Evolutionary conservation across 2,113 vertebrate species (phyloP).

Genomic region (Taxidea taxus): DNA sequence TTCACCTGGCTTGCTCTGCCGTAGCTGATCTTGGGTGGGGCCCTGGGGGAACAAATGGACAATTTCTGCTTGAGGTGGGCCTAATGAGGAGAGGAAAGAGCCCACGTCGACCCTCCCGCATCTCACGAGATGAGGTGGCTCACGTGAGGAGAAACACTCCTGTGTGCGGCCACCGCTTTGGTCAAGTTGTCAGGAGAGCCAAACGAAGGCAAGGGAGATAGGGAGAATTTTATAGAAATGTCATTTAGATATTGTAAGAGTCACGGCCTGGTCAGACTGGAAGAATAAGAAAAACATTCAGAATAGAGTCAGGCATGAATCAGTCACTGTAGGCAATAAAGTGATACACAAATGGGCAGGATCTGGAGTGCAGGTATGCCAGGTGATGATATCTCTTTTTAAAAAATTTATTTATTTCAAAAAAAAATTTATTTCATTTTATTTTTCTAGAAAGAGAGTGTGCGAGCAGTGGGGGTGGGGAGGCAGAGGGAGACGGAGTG

Average conservation of each 20-base stretch:
- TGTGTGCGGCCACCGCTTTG: neutral
- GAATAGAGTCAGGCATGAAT: neutral
- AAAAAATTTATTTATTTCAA: neutral
- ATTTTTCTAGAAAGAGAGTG: neutral
- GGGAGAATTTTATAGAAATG: neutral
- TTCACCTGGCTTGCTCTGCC: neutral
- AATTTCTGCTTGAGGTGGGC: neutral
- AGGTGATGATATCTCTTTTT: neutral
- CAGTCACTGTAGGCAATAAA: neutral
- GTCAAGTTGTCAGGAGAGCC: neutral
- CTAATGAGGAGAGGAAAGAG: neutral
- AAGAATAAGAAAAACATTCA: neutral
- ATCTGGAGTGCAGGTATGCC: neutral
- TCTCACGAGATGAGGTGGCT: neutral
- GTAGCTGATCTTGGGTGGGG: neutral
- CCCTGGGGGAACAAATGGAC: neutral
- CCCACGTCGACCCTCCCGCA: neutral
- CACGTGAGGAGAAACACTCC: neutral
- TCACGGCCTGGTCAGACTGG: neutral
- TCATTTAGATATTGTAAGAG: neutral
- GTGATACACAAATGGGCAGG: neutral
- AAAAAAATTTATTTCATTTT: neutral
- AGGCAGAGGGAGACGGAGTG: neutral
- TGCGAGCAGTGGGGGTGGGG: neutral
- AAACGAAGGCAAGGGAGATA: neutral